Base-by-base conservation (phyloP, 2,113 vertebrate species). In the Notothenia rossii region DNA sequence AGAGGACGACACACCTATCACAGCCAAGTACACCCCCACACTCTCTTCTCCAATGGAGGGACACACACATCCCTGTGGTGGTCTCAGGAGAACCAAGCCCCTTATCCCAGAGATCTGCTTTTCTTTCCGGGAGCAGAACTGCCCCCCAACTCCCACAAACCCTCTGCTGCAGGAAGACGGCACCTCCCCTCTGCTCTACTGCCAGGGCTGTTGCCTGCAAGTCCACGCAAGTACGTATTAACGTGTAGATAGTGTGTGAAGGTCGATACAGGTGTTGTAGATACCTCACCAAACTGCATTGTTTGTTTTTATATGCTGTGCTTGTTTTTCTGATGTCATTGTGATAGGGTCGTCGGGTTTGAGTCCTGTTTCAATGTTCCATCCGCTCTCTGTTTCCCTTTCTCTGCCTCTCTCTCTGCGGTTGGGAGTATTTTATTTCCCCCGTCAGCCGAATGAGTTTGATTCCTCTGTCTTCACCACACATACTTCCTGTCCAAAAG, bases 31-130 rank as follows among this genome's bases (percentile, higher is more conserved):
- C 20, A 11, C 46, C 18, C 40, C 63, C 22, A 20, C 8, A 10
- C 45, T 81, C 29, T 56, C 68, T 6, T 84, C 77, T 67, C 64
- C 75, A 13, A 11, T 5, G 49, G 69, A 74, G 50, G 64, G 13
- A 18, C 49, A 56, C 7, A 40, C 62, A 2, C 49, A 5, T 45
- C 72, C 54, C 40, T 64, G 50, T 29, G 5, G n/a, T 50, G 82
- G 74, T 43, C 62, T 82, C 20, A 92, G 80, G 72, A 92, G 91
- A 50, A 92, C 79, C 77, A 98, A 95, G 83, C 98, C 98, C 77
- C 94, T 99, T 83, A 95, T 99, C 89, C 98, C 98, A 62, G 98
- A 99, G 93, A 97, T 99, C 90, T 99, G 97, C 93, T 99, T 99
- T 88, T 96, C 96, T 68, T 97, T 96, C 92, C 96, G 97, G 33